These are phyloP conservation scores for Zaprionus lineosus DNA, from an alignment of 2,888 invertebrate genomes.

Conservation along the genomic window DNA sequence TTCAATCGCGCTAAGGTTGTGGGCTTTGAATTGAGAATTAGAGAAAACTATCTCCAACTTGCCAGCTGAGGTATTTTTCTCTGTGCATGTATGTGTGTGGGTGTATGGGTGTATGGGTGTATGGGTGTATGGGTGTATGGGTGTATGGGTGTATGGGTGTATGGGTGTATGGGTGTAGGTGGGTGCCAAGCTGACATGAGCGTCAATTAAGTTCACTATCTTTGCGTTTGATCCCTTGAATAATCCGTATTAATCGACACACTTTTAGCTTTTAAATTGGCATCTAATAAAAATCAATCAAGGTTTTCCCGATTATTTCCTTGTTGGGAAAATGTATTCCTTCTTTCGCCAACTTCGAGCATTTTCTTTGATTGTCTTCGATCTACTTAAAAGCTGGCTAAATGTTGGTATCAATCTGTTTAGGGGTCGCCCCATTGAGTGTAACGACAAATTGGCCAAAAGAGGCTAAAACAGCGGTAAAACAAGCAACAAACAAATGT, in stretches of 20 bases:
- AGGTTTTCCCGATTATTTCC: not conserved
- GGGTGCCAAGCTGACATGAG: slow-evolving; percentile 55
- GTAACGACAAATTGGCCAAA: slow-evolving; percentile 52
- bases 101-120: slow-evolving; percentile 49
- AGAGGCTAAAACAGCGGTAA: slow-evolving; percentile 28
- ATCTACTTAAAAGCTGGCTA: too few species aligned
- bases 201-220: slow-evolving; percentile 57
- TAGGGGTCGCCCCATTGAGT: not conserved
- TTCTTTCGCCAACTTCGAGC: too few species aligned
- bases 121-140: slow-evolving; percentile 22
- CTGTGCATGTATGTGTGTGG: not conserved
- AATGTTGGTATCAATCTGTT: not conserved
- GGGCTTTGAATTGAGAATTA: slow-evolving; percentile 44
- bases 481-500: slow-evolving; percentile 52
- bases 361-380: too few species aligned
- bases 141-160: slow-evolving; percentile 34
- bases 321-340: too few species aligned
- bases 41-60: slow-evolving; percentile 58
- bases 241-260: slow-evolving; percentile 28
- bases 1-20: slow-evolving; percentile 42
- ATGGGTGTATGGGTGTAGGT: slow-evolving; percentile 49
- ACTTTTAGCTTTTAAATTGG: not conserved
- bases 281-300: slow-evolving; percentile 1
- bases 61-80: slow-evolving; percentile 1
- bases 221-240: slow-evolving; percentile 28